Evolutionary conservation across 2,888 invertebrate species (phyloP).

Genomic region (Drosophila cognata): DNA sequence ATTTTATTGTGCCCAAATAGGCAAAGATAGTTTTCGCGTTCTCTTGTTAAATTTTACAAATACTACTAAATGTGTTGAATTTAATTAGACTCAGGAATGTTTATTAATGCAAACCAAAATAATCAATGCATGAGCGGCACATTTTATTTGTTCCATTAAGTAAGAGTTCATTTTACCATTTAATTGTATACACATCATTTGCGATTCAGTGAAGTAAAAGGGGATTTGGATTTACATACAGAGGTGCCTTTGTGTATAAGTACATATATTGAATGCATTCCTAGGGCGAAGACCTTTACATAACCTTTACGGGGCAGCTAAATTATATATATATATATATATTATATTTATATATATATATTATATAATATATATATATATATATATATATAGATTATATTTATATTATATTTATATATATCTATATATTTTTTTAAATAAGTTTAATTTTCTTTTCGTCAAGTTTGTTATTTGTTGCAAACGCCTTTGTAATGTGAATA

Average conservation of each 20-base stretch:
- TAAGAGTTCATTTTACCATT: not conserved
- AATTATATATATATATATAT: not conserved
- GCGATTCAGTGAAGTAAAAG: not conserved
- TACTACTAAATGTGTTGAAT: not conserved
- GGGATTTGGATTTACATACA: not conserved
- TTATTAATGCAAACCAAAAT: not conserved
- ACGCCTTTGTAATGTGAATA: not conserved
- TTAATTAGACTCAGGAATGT: conserved; percentile 6
- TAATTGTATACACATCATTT: not conserved
- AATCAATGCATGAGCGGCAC: conserved; percentile 8
- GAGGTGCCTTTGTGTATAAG: not conserved
- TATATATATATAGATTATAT: not conserved
- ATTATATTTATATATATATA: not conserved
- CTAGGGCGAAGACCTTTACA: not conserved
- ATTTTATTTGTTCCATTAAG: not conserved
- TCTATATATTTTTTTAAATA: not conserved
- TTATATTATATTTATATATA: not conserved
- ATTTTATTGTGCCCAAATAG: conserved; percentile 20
- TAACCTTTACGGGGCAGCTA: not conserved
- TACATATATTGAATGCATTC: not conserved
- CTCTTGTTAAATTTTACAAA: not conserved
- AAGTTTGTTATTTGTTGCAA: not conserved
- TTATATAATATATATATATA: not conserved
- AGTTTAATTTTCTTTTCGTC: not conserved
- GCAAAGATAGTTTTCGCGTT: conserved; percentile 13